A percentile compares a stretch with the other conserved stretches of the same genome.
phyloP scores from a whole-genome alignment of 2,113 vertebrate genomes.

The Albula goreensis region DNA sequence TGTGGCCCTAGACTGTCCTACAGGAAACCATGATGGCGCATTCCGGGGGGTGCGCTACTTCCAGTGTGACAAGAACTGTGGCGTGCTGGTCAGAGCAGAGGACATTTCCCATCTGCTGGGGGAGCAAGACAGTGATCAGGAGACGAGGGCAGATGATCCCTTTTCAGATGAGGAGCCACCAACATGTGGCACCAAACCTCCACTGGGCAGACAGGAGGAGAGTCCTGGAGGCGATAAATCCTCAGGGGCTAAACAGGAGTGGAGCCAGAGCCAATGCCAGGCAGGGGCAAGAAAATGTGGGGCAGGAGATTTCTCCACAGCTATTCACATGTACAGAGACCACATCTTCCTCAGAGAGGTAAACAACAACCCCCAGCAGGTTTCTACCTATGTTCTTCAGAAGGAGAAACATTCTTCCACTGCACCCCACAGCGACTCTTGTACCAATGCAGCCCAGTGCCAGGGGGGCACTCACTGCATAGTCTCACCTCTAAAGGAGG shows the following conservation, averaged over 20 bases:
- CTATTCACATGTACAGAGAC: slow-evolving; percentile 14
- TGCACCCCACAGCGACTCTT: neutral
- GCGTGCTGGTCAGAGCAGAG: slow-evolving; percentile 56
- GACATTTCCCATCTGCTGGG: slow-evolving; percentile 52
- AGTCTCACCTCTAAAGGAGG: neutral
- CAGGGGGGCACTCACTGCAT: neutral
- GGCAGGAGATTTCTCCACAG: slow-evolving; percentile 14
- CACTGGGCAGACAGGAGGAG: neutral
- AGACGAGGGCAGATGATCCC: slow-evolving; percentile 34
- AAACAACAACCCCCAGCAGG: slow-evolving; percentile 17
- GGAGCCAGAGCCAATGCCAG: neutral
- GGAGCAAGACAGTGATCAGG: slow-evolving; percentile 23
- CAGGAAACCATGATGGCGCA: slow-evolving; percentile 47
- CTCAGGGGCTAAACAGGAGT: slow-evolving; percentile 28
- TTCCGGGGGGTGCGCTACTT: slow-evolving; percentile 55
- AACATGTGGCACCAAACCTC: slow-evolving; percentile 5
- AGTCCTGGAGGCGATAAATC: neutral
- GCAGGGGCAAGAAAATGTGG: neutral
- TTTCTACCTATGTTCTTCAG: neutral
- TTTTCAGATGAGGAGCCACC: slow-evolving; percentile 43
- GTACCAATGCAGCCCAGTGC: neutral
- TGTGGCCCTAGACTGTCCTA: slow-evolving; percentile 51
- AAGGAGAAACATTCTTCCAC: neutral
- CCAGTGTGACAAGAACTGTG: slow-evolving; percentile 48
- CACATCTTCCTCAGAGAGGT: slow-evolving; percentile 1